A percentile compares a stretch with the other conserved stretches of the same genome.
These are phyloP conservation scores for Phenganax stokvisi DNA, from an alignment of 92 coral and sea anemone genomes.

Conservation along the genomic window DNA sequence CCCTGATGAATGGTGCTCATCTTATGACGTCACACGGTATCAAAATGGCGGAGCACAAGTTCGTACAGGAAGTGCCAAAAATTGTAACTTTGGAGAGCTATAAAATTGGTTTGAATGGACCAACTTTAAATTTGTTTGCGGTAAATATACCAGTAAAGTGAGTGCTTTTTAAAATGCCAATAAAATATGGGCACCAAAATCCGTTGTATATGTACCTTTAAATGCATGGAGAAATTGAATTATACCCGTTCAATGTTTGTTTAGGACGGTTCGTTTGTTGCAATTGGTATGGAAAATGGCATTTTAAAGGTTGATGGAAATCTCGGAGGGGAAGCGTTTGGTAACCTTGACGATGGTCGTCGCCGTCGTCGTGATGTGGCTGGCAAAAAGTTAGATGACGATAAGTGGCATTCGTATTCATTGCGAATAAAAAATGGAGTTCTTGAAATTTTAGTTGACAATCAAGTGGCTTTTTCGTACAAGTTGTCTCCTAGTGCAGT, in stretches of 20 bases:
- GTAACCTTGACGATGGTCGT: not conserved
- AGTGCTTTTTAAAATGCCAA: no score
- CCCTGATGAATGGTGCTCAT: no score
- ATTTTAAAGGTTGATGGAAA: not conserved
- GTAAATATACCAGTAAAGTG: no score
- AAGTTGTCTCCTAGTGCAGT: not conserved
- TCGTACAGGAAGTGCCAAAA: no score
- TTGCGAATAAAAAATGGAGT: slow-evolving; percentile 16
- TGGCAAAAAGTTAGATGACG: not conserved
- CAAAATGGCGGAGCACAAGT: no score
- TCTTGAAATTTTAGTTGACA: slow-evolving; percentile 15
- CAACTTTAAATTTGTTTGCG: no score
- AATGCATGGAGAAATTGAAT: not conserved
- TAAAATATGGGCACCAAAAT: no score
- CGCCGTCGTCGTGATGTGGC: not conserved
- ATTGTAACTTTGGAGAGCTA: no score
- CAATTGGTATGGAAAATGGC: slow-evolving; percentile 4
- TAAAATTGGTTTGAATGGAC: no score
- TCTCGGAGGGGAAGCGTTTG: slow-evolving; percentile 14
- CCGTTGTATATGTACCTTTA: no score
- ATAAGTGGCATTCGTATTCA: slow-evolving; percentile 20
- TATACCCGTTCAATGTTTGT: not conserved
- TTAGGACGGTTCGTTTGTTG: slow-evolving; percentile 11
- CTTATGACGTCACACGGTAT: no score
- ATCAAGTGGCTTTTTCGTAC: not conserved